Conservation (phyloP, 2,113 vertebrate genomes). For the Vidua chalybeata region DNA sequence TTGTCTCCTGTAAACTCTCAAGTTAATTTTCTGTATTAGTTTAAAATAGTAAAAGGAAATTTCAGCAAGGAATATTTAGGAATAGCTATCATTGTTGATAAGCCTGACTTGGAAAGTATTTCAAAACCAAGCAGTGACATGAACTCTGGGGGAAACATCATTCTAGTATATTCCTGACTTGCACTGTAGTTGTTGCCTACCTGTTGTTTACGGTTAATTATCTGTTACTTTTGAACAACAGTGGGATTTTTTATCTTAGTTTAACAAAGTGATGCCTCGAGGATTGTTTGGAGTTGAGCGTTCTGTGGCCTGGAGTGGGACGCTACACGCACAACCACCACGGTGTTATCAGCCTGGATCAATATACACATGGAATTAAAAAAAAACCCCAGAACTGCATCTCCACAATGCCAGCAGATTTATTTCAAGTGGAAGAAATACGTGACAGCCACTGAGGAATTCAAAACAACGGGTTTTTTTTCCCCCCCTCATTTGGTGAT, state of each 20-base stretch:
- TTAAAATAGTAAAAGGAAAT: background rate
- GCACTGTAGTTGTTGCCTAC: background rate
- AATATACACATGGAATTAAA: background rate
- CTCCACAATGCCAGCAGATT: background rate
- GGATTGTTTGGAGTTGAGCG: background rate
- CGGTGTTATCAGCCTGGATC: background rate
- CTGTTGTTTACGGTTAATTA: background rate
- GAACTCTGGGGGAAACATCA: background rate
- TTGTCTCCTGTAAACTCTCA: background rate
- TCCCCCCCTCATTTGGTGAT: too few species aligned
- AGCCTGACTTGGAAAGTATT: background rate
- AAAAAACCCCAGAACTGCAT: background rate
- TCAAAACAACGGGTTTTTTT: background rate
- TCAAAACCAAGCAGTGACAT: background rate
- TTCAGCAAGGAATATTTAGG: background rate
- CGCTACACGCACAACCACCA: background rate
- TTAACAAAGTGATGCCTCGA: background rate
- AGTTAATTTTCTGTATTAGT: background rate
- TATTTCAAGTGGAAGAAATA: background rate
- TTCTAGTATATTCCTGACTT: background rate
- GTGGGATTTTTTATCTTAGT: background rate
- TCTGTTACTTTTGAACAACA: background rate
- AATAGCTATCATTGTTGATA: background rate
- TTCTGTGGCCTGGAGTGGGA: background rate
- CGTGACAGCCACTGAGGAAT: background rate